phyloP scores from a whole-genome alignment of 2,113 vertebrate species.

The Hystrix brachyura region DNA sequence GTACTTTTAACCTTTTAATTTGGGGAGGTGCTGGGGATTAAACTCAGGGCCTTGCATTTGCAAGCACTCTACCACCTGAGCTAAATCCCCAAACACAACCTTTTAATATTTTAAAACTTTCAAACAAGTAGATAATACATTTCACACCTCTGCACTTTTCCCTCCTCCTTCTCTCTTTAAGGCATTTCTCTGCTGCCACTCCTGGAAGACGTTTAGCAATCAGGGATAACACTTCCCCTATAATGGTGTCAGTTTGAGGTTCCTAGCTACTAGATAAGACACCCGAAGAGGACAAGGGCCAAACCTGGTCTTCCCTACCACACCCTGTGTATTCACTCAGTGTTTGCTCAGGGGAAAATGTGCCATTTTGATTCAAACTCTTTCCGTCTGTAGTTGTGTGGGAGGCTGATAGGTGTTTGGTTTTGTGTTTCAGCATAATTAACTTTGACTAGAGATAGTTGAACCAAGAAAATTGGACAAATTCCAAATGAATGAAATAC shows the following conservation, averaged over 20 bases:
- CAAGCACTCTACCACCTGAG: no score
- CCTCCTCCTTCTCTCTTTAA: background rate
- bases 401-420: background rate
- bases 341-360: background rate
- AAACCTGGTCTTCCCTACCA: background rate
- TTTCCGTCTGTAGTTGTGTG: background rate
- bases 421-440: constrained; percentile 17
- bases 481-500: constrained; percentile 47
- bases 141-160: background rate
- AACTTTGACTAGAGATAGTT: constrained; percentile 28
- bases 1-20: background rate
- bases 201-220: background rate
- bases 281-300: background rate
- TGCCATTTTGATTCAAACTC: background rate
- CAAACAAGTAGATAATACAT: background rate
- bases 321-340: background rate
- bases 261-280: background rate
- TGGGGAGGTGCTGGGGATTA: no score
- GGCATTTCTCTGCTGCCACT: background rate
- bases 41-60: no score
- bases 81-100: background rate
- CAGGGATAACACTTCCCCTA: background rate
- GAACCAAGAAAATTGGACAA: constrained; percentile 16
- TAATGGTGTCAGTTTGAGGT: background rate
- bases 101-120: background rate